Base-by-base conservation (phyloP, 2,888 invertebrate species). In the Lobophora halterata region DNA sequence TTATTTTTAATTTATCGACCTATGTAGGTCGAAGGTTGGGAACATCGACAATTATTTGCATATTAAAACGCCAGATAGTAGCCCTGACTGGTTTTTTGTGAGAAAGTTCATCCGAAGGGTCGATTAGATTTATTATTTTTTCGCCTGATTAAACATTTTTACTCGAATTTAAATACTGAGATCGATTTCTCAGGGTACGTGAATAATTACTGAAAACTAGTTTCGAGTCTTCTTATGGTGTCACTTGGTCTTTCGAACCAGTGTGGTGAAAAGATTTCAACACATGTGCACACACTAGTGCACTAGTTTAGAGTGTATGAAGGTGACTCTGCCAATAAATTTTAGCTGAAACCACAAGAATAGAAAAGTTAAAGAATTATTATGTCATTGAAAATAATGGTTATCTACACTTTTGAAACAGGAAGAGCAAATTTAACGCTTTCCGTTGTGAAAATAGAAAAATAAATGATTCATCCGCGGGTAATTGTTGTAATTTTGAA, bases 1-100 rank as follows among this genome's bases (percentile, higher is more conserved):
- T 61, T 63, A 56, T 68, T 70, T 74, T 75, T 74, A 79, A 82
- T 85, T 85, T 85, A 85, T 82, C 74, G 76, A 78, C 78, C 79
- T 74, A 71, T 67, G 61, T 59, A 52, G 46, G 36, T 46, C 52
- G 51, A 58, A 64, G 72, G 67, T 57, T 58, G 60, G 62, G 70
- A 61, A 62, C 62, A 67, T 65, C 65, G 63, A 33, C 76, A 71
- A 79, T 80, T 77, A 82, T 82, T 83, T 75, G 76, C 80, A 82
- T 80, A 78, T 80, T 73, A 75, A 71, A 58, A 57, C 48, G 53
- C 55, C 48, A 43, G 47, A 49, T 55, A 65, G 61, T 69, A 65
- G 66, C 50, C 62, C 60, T 51, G 49, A 62, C 62, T 58, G 61
- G 63, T 65, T 64, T 63, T 59, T 62, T 71, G 78, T 80, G 81